Evolutionary conservation across 2,113 vertebrate genomes (phyloP).

Genomic region (Myotis brandtii): DNA sequence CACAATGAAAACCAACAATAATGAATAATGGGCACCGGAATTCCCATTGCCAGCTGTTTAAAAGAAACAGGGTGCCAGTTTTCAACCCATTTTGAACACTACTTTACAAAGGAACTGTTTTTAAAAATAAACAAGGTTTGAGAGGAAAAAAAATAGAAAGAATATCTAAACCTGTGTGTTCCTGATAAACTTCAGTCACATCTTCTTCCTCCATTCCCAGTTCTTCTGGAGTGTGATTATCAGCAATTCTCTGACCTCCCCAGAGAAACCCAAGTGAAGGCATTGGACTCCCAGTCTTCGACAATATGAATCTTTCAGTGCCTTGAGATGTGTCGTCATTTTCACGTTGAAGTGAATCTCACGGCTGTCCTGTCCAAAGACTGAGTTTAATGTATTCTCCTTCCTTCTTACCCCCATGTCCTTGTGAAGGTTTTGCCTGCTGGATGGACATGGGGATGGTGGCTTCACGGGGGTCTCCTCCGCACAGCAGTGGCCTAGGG

Average conservation of each 20-base stretch:
- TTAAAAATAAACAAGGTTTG: not conserved
- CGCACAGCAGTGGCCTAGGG: not conserved
- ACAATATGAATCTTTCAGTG: not conserved
- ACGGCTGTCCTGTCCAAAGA: conserved; percentile 92
- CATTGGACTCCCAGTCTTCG: not conserved
- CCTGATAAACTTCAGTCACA: not conserved
- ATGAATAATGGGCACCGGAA: conserved; percentile 84
- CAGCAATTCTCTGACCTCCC: not conserved
- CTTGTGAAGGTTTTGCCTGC: conserved; percentile 77
- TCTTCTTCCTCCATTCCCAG: not conserved
- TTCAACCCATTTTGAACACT: conserved; percentile 86
- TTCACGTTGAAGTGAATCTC: conserved; percentile 65
- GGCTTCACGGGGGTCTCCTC: not conserved
- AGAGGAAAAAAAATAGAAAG: not conserved
- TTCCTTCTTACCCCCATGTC: conserved; percentile 91
- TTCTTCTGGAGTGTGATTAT: not conserved
- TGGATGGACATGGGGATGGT: not conserved
- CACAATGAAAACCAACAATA: conserved; percentile 84
- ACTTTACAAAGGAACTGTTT: conserved; percentile 66
- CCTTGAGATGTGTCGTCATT: not conserved
- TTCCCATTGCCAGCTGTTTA: conserved; percentile 83
- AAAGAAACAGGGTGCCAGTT: conserved; percentile 86
- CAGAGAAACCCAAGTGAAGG: not conserved
- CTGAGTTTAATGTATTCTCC: conserved; percentile 98
- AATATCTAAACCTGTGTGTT: not conserved